Base-by-base conservation (phyloP, 2,113 vertebrate genomes). In the Microtus pennsylvanicus region DNA sequence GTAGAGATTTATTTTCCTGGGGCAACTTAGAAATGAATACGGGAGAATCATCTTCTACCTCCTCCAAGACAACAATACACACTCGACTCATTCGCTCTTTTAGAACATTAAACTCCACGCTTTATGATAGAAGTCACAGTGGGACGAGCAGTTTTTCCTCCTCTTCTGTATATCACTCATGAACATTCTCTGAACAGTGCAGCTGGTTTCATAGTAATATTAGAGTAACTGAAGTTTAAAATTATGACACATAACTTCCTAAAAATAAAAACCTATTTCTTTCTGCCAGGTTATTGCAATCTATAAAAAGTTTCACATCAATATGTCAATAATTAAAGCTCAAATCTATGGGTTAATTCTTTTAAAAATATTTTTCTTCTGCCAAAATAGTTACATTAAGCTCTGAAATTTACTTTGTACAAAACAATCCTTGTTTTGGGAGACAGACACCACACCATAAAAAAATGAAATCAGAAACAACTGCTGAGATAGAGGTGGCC, bases 11-110 rank as follows among this genome's bases (percentile, higher is more conserved):
- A 96, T 96, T 98, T 98, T 99, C 99, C 98, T 98, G 98, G 98
- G 98, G 97, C 93, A 98, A 98, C 94, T 97, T 98, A 98, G 99
- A 98, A 98, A 98, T 97, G 98, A 99, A 99, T 69, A 97, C 96
- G 96, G 99, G 99, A 98, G 98, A 98, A 94, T 99, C 99, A 98
- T 99, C 99, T 98, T 99, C 99, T 96, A 98, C 98, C 98, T 99
- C 99, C 99, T 99, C 99, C 98, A 99, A 99, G 98, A 99, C 99
- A 98, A 99, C 99, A 98, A 99, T 99, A 98, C 99, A 99, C 98
- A 99, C 99, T 82, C 99, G 98, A 99, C 99, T 99, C 98, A 99
- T 99, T 98, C 99, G 99, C 99, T 99, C 99, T 99, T 98, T 99
- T 98, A 98, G 99, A 98, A 96, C 96, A 77, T 95, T 98, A 96